Conservation (phyloP, 2,113 vertebrate species). For the Salminus brasiliensis region DNA sequence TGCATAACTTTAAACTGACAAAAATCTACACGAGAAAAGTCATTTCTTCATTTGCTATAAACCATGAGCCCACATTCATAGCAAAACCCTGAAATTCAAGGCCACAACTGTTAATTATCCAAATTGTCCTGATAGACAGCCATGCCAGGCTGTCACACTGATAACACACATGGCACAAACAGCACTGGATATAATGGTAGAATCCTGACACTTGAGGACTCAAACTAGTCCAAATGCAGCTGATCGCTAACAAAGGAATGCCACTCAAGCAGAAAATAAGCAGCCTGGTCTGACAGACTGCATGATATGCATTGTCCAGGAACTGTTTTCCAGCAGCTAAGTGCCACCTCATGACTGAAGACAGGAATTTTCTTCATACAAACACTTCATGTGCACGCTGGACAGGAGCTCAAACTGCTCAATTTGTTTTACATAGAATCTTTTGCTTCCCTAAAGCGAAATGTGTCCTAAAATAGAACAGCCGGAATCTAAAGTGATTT, state of each 20-base stretch:
- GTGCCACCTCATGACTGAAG: conserved; percentile 22
- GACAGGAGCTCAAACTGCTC: background rate
- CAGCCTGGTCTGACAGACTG: conserved; percentile 19
- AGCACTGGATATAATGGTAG: conserved; percentile 1
- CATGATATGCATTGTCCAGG: conserved; percentile 23
- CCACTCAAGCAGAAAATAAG: conserved; percentile 32
- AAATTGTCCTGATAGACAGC: conserved; percentile 17
- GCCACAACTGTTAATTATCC: background rate
- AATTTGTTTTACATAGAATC: background rate
- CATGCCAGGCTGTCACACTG: background rate
- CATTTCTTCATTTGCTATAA: background rate
- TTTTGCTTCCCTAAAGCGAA: background rate
- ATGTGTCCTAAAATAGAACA: background rate
- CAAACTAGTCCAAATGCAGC: background rate
- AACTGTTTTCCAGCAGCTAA: conserved; percentile 28
- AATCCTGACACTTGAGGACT: background rate
- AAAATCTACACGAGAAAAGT: background rate
- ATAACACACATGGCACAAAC: background rate
- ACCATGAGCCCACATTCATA: background rate
- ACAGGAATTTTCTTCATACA: background rate
- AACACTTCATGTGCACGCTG: background rate
- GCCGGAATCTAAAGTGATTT: conserved; percentile 57
- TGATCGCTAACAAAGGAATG: conserved; percentile 11
- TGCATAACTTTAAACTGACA: background rate
- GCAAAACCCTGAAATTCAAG: background rate